A percentile compares a stretch with the other conserved stretches of the same genome.
Evolutionary conservation across 1,140 invertebrate species (phyloP).

Genomic region (Anastrepha obliqua): DNA sequence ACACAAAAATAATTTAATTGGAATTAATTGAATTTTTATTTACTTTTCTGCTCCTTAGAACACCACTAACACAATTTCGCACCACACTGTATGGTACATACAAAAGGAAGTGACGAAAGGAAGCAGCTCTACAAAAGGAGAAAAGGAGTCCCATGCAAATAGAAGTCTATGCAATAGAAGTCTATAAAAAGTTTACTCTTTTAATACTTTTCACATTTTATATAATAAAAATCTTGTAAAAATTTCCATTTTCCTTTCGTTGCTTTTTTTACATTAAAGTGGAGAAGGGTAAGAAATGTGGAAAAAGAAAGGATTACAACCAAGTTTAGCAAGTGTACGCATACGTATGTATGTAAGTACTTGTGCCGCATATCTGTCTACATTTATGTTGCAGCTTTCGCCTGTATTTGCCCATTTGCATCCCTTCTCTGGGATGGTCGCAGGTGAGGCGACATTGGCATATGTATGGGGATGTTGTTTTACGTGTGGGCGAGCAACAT

Average conservation of each 20-base stretch:
- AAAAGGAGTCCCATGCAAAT: background rate
- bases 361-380: background rate
- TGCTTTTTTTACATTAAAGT: background rate
- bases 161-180: background rate
- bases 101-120: background rate
- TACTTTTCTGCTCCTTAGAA: too few relatives aligned
- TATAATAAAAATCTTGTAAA: constrained; percentile 55
- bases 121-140: background rate
- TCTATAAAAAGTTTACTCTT: constrained; percentile 55
- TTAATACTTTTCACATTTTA: constrained; percentile 54
- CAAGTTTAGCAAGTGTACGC: background rate
- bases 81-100: background rate
- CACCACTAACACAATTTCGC: too few relatives aligned
- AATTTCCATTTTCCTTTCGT: constrained; percentile 15
- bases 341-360: background rate
- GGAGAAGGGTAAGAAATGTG: background rate
- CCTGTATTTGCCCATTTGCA: background rate
- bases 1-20: too few relatives aligned
- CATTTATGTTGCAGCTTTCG: background rate
- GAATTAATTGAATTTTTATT: too few relatives aligned
- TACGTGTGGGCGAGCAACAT: background rate
- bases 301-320: background rate
- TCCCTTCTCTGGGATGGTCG: background rate
- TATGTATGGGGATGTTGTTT: too few relatives aligned
- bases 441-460: too few relatives aligned